Percentiles rank a stretch among this genome's conserved stretches.
phyloP scores from a whole-genome alignment of 2,888 invertebrate species.

The Nomada ruficornis region DNA sequence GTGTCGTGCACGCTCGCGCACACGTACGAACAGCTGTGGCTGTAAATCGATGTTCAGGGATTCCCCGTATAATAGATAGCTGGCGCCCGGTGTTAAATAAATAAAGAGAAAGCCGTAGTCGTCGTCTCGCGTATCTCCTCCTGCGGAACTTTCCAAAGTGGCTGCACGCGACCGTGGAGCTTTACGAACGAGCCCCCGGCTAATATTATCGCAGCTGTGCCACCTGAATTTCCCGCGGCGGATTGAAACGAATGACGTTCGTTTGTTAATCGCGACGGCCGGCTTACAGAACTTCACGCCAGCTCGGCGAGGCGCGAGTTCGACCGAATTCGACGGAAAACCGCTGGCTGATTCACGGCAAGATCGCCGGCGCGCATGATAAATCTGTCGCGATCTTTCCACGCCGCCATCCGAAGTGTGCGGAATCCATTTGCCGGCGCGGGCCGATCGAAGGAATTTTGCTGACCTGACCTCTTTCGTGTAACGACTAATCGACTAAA shows the following conservation, averaged over 20 bases:
- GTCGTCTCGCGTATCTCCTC: constrained; percentile 26
- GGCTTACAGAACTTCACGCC: constrained; percentile 35
- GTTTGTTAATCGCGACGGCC: constrained; percentile 24
- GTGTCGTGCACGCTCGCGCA: not conserved
- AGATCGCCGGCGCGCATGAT: not conserved
- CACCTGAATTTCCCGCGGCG: constrained; percentile 32
- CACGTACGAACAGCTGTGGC: not conserved
- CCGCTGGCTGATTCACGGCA: constrained; percentile 17
- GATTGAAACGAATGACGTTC: constrained; percentile 30
- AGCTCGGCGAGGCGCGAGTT: constrained; percentile 35
- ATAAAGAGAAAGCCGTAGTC: constrained; percentile 62
- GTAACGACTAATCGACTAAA: constrained; percentile 6
- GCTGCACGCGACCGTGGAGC: constrained; percentile 37
- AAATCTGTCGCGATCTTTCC: not conserved
- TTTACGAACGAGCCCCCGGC: constrained; percentile 23
- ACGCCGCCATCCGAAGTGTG: not conserved
- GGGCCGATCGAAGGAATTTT: not conserved
- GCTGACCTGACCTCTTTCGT: not conserved
- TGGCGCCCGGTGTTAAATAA: constrained; percentile 67
- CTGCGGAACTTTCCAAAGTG: constrained; percentile 68
- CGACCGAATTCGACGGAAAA: constrained; percentile 8
- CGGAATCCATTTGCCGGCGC: not conserved
- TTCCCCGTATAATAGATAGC: constrained; percentile 66
- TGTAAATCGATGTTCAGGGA: constrained; percentile 33
- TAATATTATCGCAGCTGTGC: constrained; percentile 56